A percentile compares a stretch with the other conserved stretches of the same genome.
phyloP scores from a whole-genome alignment of 2,797 vertebrate species.

The Anabas testudineus region DNA sequence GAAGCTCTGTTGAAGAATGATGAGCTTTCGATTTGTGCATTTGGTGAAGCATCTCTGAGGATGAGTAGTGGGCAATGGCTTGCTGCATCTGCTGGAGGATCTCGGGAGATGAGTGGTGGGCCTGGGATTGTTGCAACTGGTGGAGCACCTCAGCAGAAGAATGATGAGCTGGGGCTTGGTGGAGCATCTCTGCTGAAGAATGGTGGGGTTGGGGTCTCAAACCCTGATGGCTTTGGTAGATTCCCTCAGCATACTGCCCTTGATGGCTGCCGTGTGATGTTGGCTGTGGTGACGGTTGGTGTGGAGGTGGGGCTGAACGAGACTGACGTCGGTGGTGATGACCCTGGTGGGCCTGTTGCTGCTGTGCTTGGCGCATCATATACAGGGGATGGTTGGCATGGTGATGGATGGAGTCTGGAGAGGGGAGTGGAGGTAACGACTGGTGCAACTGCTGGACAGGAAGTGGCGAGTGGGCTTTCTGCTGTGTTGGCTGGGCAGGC shows the following conservation, averaged over 20 bases:
- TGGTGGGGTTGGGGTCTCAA: constrained; percentile 68
- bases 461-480: constrained; percentile 73
- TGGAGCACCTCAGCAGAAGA: constrained; percentile 69
- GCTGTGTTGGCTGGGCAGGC: constrained; percentile 81
- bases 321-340: constrained; percentile 71
- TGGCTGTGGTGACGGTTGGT: constrained; percentile 65
- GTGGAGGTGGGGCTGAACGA: constrained; percentile 77
- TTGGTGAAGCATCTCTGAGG: constrained; percentile 73
- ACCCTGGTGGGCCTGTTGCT: constrained; percentile 68
- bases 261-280: constrained; percentile 56
- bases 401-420: constrained; percentile 73
- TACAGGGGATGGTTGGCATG: constrained; percentile 72
- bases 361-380: constrained; percentile 78
- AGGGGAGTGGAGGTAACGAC: constrained; percentile 81
- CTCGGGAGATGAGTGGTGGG: constrained; percentile 66
- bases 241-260: constrained; percentile 70
- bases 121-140: constrained; percentile 67
- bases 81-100: constrained; percentile 71
- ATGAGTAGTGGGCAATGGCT: constrained; percentile 62
- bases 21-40: constrained; percentile 71
- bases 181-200: constrained; percentile 72
- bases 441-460: constrained; percentile 82
- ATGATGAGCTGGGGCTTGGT: constrained; percentile 63
- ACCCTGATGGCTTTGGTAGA: constrained; percentile 77
- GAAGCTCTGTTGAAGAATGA: constrained; percentile 70